phyloP scores from a whole-genome alignment of 2,888 invertebrate species.

The Microplitis manilae region DNA sequence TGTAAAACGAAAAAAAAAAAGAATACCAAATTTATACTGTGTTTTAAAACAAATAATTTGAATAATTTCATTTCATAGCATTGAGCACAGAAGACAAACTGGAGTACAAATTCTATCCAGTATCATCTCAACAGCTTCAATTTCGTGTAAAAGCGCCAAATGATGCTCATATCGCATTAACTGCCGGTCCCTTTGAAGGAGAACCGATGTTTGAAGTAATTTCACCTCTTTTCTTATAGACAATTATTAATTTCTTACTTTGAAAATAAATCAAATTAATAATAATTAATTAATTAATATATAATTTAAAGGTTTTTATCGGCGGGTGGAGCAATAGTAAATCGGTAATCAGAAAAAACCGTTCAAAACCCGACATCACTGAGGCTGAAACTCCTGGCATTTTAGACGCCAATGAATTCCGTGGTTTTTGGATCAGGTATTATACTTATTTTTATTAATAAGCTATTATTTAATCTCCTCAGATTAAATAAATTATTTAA shows the following conservation, averaged over 20 bases:
- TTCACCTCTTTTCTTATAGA: neutral
- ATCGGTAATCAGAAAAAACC: slow-evolving; percentile 86
- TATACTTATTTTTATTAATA: neutral
- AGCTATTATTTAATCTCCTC: neutral
- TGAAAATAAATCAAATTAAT: slow-evolving; percentile 21
- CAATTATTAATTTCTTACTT: neutral
- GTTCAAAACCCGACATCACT: slow-evolving; percentile 82
- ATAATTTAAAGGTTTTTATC: slow-evolving; percentile 77
- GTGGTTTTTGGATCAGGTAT: slow-evolving; percentile 89
- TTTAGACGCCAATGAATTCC: slow-evolving; percentile 81
- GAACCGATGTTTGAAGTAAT: slow-evolving; percentile 86
- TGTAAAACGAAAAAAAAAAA: too few relatives aligned
- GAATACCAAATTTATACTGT: too few relatives aligned
- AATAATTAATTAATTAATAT: neutral
- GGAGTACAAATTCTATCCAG: slow-evolving; percentile 87
- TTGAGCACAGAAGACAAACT: slow-evolving; percentile 85
- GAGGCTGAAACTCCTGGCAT: slow-evolving; percentile 82
- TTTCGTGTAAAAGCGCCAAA: slow-evolving; percentile 86
- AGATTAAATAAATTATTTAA: too few relatives aligned
- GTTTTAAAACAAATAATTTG: neutral
- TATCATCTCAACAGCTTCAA: slow-evolving; percentile 79
- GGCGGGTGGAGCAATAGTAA: slow-evolving; percentile 92
- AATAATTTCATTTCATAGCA: slow-evolving; percentile 73
- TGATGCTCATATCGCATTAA: slow-evolving; percentile 89
- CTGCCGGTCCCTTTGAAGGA: slow-evolving; percentile 79